A percentile compares a stretch with the other conserved stretches of the same genome.
Evolutionary conservation across 30 jellyfish, hydroid and myxozoan genomes (phyloP).

Genomic region (Rhopilema esculentum): DNA sequence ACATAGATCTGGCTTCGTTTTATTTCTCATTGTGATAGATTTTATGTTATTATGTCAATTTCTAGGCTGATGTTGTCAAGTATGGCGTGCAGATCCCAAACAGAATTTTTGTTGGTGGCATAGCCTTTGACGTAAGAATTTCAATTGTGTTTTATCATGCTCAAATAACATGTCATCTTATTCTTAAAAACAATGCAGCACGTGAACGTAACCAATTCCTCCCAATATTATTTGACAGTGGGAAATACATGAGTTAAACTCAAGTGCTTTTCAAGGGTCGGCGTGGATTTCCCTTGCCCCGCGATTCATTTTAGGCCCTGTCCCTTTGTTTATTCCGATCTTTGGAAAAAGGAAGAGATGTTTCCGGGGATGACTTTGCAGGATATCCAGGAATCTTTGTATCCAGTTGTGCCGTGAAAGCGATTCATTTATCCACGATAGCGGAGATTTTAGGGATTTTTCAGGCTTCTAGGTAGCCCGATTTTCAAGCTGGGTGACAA

Average conservation of each 20-base stretch:
- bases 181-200: neutral
- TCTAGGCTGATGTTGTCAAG: constrained; percentile 98
- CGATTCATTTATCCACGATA: neutral
- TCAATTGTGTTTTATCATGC: constrained; percentile 55
- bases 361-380: neutral
- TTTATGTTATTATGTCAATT: neutral
- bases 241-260: neutral
- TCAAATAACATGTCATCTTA: constrained; percentile 6
- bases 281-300: neutral
- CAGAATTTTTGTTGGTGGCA: constrained; percentile 98
- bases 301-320: neutral
- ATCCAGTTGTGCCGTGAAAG: neutral
- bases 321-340: neutral
- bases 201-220: constrained; percentile 11
- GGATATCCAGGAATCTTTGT: neutral
- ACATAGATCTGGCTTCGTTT: neutral
- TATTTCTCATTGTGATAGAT: neutral
- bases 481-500: neutral
- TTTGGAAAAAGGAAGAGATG: neutral
- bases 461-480: neutral
- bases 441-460: neutral
- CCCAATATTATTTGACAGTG: neutral
- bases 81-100: constrained; percentile 98
- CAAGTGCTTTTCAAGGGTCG: neutral
- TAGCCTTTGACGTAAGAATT: constrained; percentile 95